Evolutionary conservation across 2,888 invertebrate species (phyloP), one percentile per base, ranked within the genome.

Genomic region (Hetaerina titia): DNA sequence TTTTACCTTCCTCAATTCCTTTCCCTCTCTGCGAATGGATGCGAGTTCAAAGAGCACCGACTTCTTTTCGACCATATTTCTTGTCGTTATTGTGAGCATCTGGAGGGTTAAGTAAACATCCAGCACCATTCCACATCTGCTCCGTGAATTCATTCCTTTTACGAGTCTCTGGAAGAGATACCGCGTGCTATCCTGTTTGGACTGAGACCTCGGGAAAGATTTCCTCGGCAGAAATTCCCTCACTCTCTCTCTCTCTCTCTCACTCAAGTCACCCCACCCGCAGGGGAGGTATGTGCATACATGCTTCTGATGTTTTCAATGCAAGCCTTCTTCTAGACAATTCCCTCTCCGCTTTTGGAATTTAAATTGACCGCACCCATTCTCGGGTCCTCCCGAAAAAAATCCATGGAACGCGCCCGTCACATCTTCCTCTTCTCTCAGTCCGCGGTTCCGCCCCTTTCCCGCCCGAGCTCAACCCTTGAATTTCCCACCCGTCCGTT

Each of bases 311-410:
- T 45, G 45, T 45, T 45, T 45, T 45, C 45, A 45, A 45, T 45
- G 45, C 45, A 45, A 45, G 45, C 45, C 45, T 45, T 45, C 45
- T 45, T 45, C 45, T 45, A 45, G 45, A 45, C 81, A 81, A 31
- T 81, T 81, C 81, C 31, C 11, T 81, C 31, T 81, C 31, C 81
- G 81, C 81, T 25, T 31, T 25, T 31, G 81, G 81, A 81, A 81
- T 81, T 81, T 81, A 81, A 81, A 81, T 81, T 81, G 81, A 81
- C 81, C 81, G 81, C 81, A 81, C 81, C 81, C 81, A 31, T 81
- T 81, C 81, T 31, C 31, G 31, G 22, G 17, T 45, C 45, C 81
- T 31, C 19, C 81, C 31, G 81, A 81, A 81, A 81, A 31, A 81
- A 15, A 25, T 81, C 22, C 81, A 31, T 31, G 81, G 81, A 31